Evolutionary conservation across 2,888 invertebrate genomes (phyloP).

Genomic region (Epinotia nisella): DNA sequence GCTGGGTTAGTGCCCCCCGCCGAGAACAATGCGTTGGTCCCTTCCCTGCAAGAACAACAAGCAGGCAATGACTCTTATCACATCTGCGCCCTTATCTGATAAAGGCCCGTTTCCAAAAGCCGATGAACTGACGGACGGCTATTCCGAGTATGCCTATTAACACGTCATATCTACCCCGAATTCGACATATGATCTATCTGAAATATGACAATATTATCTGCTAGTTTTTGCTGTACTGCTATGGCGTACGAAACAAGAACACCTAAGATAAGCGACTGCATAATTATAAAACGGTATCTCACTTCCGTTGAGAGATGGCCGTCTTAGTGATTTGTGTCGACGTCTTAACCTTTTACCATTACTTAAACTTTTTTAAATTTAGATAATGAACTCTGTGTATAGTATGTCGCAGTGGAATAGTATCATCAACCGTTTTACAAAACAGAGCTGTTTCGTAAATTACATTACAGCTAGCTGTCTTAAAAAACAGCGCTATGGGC

Average conservation of each 20-base stretch:
- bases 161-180: constrained; percentile 17
- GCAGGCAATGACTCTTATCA: constrained; percentile 53
- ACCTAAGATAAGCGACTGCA: constrained; percentile 11
- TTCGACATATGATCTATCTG: background rate
- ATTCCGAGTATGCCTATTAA: background rate
- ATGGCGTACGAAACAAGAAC: background rate
- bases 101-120: constrained; percentile 13
- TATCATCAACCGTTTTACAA: too few species aligned
- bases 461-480: too few species aligned
- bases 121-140: background rate
- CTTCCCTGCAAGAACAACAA: constrained; percentile 47
- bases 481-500: too few species aligned
- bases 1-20: constrained; percentile 82
- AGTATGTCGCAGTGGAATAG: too few species aligned
- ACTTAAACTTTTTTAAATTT: background rate
- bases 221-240: background rate
- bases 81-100: constrained; percentile 37
- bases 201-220: background rate
- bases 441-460: too few species aligned
- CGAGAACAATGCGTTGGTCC: constrained; percentile 83
- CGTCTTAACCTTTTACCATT: constrained; percentile 12
- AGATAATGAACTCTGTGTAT: constrained; percentile 5
- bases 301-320: constrained; percentile 25
- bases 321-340: constrained; percentile 3
- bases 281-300: constrained; percentile 28